A percentile compares a stretch with the other conserved stretches of the same genome.
Conservation (phyloP, 2,888 invertebrate species). For the Caenorhabditis panamensis region DNA sequence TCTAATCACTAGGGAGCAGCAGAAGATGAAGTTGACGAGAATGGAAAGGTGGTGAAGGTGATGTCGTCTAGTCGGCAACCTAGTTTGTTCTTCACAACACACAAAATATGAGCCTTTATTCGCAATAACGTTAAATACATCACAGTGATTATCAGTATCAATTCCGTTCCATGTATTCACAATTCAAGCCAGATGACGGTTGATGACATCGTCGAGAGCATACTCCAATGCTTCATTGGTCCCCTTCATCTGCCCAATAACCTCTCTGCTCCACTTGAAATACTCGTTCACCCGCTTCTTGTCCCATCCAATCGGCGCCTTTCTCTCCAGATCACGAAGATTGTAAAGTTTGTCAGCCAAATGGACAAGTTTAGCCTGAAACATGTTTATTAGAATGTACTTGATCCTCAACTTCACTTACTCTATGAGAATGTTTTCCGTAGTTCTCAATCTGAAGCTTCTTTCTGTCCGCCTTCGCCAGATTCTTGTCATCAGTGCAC, state of each 20-base stretch:
- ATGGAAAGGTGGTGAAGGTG: too few relatives aligned
- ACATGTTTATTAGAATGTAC: slow-evolving; percentile 43
- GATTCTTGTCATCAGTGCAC: slow-evolving; percentile 86
- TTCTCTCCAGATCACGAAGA: slow-evolving; percentile 86
- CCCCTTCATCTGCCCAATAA: slow-evolving; percentile 71
- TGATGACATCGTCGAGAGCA: slow-evolving; percentile 77
- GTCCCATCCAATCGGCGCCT: slow-evolving; percentile 80
- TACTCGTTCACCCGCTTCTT: slow-evolving; percentile 75
- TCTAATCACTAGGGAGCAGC: too few relatives aligned
- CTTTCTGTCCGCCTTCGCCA: slow-evolving; percentile 86
- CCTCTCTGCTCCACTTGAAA: slow-evolving; percentile 76
- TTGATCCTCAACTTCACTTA: slow-evolving; percentile 41
- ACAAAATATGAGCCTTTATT: too few relatives aligned
- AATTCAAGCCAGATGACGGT: slow-evolving; percentile 63
- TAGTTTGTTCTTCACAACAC: too few relatives aligned
- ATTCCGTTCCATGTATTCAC: too few relatives aligned
- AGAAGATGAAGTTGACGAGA: too few relatives aligned
- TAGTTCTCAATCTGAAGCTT: slow-evolving; percentile 74
- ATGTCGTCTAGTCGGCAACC: too few relatives aligned
- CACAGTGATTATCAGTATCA: too few relatives aligned
- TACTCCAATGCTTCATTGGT: slow-evolving; percentile 76
- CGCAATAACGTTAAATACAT: too few relatives aligned
- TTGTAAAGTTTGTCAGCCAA: slow-evolving; percentile 91
- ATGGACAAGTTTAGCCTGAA: slow-evolving; percentile 87
- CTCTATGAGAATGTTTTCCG: slow-evolving; percentile 70